Conservation (phyloP, 2,113 vertebrate genomes). For the Trematocara stigmaticum region DNA sequence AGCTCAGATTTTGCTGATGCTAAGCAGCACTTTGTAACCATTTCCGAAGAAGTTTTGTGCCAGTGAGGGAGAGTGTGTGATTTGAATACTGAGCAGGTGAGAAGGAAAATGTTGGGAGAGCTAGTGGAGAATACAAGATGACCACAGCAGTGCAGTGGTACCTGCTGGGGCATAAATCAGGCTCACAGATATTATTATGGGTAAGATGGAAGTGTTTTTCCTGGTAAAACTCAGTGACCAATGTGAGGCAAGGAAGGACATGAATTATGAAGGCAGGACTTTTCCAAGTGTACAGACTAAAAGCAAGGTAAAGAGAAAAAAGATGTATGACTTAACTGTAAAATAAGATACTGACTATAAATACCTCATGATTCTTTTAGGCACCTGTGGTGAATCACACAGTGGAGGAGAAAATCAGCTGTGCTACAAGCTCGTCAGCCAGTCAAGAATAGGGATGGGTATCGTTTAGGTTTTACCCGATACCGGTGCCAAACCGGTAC, state of each 20-base stretch:
- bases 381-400: not conserved
- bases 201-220: conserved; percentile 7
- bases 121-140: not conserved
- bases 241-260: not conserved
- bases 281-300: not conserved
- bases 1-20: not conserved
- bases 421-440: not conserved
- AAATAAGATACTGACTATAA: not conserved
- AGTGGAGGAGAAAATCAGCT: not conserved
- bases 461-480: fast-evolving
- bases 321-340: not conserved
- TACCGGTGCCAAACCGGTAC: fast-evolving
- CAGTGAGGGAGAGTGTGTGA: conserved; percentile 18
- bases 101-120: not conserved
- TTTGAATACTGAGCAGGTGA: conserved; percentile 54
- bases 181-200: conserved; percentile 18
- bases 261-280: not conserved
- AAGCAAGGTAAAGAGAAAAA: not conserved
- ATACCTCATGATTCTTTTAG: not conserved
- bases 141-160: conserved; percentile 1
- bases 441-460: not conserved
- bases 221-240: not conserved
- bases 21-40: conserved; percentile 21
- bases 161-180: conserved; percentile 30
- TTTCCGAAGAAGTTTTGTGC: conserved; percentile 38